A percentile compares a stretch with the other conserved stretches of the same genome.
These are phyloP conservation scores for Oplegnathus fasciatus DNA, from an alignment of 2,113 vertebrate genomes.

Conservation along the genomic window DNA sequence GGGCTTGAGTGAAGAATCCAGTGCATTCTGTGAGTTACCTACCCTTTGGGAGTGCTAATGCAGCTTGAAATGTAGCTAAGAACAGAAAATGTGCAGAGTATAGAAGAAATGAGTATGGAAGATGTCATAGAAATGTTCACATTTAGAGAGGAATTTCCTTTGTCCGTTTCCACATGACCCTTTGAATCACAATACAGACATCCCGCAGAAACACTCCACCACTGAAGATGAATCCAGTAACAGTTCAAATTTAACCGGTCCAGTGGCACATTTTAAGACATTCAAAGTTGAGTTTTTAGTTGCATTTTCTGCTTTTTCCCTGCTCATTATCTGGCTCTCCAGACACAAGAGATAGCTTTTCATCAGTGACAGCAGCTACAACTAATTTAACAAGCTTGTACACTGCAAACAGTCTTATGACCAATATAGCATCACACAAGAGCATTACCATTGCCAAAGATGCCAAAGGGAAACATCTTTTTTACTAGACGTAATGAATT, in stretches of 20 bases:
- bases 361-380: conserved; percentile 6
- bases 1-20: background rate
- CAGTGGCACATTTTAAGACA: background rate
- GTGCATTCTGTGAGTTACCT: background rate
- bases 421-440: conserved; percentile 17
- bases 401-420: conserved; percentile 1
- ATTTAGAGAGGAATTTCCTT: background rate
- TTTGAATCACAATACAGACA: conserved; percentile 1
- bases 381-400: conserved; percentile 21
- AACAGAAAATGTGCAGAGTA: background rate
- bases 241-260: conserved; percentile 1
- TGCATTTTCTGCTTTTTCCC: background rate
- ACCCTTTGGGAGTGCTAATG: background rate
- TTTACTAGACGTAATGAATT: conserved; percentile 17
- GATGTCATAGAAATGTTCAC: conserved; percentile 1
- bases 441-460: background rate
- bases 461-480: background rate
- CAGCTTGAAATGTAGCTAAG: conserved; percentile 4
- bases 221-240: background rate
- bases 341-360: background rate
- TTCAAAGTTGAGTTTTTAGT: background rate
- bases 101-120: background rate
- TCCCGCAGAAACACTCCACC: too few species aligned
- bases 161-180: background rate
- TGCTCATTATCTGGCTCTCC: background rate